A percentile compares a stretch with the other conserved stretches of the same genome.
These are phyloP conservation scores for Cenopis cana DNA, from an alignment of 2,888 invertebrate genomes.

Conservation along the genomic window DNA sequence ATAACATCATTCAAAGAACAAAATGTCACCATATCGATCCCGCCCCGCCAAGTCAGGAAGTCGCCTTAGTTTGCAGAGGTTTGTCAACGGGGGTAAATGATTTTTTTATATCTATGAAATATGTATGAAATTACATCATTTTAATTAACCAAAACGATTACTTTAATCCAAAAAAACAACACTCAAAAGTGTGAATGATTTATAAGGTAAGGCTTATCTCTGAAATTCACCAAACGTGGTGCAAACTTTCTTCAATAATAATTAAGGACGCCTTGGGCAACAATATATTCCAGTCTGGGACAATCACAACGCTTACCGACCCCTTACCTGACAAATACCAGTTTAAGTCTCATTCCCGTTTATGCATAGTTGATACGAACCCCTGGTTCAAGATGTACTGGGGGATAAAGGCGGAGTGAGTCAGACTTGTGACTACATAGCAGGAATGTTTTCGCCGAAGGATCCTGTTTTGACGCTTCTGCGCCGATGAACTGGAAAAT, in stretches of 20 bases:
- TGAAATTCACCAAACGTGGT: background rate
- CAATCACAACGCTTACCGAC: background rate
- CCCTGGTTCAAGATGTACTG: background rate
- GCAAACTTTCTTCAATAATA: constrained; percentile 2
- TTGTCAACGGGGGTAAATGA: too few species aligned
- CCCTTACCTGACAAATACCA: background rate
- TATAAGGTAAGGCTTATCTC: background rate
- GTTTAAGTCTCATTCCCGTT: background rate
- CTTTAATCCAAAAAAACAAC: background rate
- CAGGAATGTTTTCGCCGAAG: constrained; percentile 24
- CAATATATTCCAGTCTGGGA: background rate
- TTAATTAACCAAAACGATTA: too few species aligned
- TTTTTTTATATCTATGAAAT: background rate
- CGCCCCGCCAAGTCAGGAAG: too few species aligned
- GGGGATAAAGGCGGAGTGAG: background rate
- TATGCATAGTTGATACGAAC: background rate
- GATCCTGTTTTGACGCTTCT: constrained; percentile 34
- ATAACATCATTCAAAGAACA: too few species aligned
- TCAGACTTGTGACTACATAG: background rate
- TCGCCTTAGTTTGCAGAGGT: too few species aligned
- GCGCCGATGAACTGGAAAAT: constrained; percentile 25
- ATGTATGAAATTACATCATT: background rate
- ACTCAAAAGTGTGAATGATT: background rate
- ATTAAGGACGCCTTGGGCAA: background rate
- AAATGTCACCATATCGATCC: too few species aligned